These are phyloP conservation scores for Clanis bilineata DNA, from an alignment of 2,888 invertebrate genomes.

Conservation along the genomic window DNA sequence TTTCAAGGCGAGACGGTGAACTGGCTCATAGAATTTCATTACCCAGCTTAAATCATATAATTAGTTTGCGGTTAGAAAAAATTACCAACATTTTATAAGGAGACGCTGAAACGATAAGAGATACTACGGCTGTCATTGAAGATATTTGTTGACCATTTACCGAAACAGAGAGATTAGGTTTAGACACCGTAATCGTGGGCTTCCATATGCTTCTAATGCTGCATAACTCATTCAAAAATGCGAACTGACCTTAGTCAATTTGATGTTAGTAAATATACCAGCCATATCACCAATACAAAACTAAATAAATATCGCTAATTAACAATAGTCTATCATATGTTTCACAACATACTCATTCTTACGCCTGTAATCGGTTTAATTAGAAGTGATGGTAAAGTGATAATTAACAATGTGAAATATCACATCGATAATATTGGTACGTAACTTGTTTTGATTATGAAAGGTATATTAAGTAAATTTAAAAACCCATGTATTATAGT, in stretches of 20 bases:
- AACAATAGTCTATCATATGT: neutral
- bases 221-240: too few relatives aligned
- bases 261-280: too few relatives aligned
- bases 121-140: neutral
- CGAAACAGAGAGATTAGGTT: too few relatives aligned
- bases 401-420: constrained; percentile 48
- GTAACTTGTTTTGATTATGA: constrained; percentile 32
- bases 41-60: neutral
- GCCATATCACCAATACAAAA: too few relatives aligned
- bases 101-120: neutral
- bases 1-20: neutral
- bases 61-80: neutral
- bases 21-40: neutral
- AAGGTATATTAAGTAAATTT: constrained; percentile 55
- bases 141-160: too few relatives aligned
- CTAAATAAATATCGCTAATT: too few relatives aligned
- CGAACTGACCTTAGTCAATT: too few relatives aligned
- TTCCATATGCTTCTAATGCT: too few relatives aligned
- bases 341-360: neutral
- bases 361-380: constrained; percentile 15
- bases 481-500: constrained; percentile 43
- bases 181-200: too few relatives aligned
- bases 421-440: constrained; percentile 45
- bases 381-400: constrained; percentile 32
- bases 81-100: neutral